Evolutionary conservation across 2,113 vertebrate species (phyloP).

Genomic region (Epinephelus lanceolatus): DNA sequence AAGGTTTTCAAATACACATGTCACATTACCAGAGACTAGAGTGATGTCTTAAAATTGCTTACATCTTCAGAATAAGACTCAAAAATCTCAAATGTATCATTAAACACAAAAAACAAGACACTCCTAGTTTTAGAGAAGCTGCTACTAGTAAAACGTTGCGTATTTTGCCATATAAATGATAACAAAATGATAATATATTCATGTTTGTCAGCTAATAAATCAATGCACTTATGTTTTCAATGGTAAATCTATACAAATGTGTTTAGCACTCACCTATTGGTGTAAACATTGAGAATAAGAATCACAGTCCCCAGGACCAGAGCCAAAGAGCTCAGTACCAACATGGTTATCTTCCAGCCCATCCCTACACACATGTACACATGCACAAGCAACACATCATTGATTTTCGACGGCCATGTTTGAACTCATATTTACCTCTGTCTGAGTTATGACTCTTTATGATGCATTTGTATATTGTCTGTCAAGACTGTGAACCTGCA

Average conservation of each 20-base stretch:
- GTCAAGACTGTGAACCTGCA: neutral
- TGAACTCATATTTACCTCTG: neutral
- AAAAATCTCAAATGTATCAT: neutral
- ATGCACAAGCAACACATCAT: neutral
- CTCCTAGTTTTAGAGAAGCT: neutral
- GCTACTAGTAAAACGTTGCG: neutral
- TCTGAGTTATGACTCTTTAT: neutral
- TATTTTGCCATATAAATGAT: neutral
- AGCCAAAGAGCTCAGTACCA: slow-evolving; percentile 89
- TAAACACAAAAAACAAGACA: neutral
- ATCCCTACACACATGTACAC: slow-evolving; percentile 78
- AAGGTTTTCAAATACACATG: neutral
- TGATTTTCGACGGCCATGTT: slow-evolving; percentile 4
- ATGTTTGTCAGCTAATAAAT: neutral
- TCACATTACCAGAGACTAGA: neutral
- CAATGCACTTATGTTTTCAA: neutral
- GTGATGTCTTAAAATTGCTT: neutral
- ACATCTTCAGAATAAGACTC: neutral
- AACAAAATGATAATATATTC: neutral
- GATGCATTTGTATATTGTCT: neutral
- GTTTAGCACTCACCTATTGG: slow-evolving; percentile 86
- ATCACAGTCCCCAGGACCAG: slow-evolving; percentile 88
- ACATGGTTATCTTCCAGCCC: slow-evolving; percentile 90
- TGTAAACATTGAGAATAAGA: slow-evolving; percentile 87
- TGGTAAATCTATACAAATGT: neutral